Conservation (phyloP, 2,113 vertebrate species). For the Apteryx owenii region DNA sequence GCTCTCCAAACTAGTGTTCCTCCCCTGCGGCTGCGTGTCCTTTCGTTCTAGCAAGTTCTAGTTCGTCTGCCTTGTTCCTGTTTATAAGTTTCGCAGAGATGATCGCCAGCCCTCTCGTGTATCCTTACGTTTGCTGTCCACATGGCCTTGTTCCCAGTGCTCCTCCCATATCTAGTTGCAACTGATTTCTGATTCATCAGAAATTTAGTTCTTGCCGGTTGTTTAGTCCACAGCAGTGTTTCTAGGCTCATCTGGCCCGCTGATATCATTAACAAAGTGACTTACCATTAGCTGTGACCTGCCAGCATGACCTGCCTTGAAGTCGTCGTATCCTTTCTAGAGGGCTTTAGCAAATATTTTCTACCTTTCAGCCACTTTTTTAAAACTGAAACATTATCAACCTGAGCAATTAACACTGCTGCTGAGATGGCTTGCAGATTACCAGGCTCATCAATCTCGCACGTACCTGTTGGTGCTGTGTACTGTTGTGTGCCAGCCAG, state of each 20-base stretch:
- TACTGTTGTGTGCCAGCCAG: background rate
- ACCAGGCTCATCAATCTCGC: background rate
- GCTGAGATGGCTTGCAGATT: background rate
- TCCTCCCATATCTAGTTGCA: background rate
- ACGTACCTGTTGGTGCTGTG: background rate
- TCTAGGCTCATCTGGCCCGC: background rate
- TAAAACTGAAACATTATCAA: background rate
- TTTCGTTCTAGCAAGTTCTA: background rate
- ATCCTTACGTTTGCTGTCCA: background rate
- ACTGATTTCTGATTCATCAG: background rate
- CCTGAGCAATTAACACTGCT: background rate
- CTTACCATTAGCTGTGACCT: accelerated
- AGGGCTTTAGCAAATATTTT: background rate
- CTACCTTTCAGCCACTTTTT: background rate
- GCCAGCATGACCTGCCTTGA: background rate
- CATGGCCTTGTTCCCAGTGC: background rate
- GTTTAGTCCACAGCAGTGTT: background rate
- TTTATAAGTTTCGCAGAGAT: background rate
- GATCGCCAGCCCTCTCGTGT: background rate
- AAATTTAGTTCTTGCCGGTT: background rate
- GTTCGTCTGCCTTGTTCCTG: background rate
- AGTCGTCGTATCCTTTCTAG: background rate
- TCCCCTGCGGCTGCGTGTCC: background rate
- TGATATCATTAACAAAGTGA: background rate
- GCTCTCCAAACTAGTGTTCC: background rate